Percentiles rank a stretch among this genome's conserved stretches.
Conservation (phyloP, 2,113 vertebrate genomes). For the Ictalurus punctatus region DNA sequence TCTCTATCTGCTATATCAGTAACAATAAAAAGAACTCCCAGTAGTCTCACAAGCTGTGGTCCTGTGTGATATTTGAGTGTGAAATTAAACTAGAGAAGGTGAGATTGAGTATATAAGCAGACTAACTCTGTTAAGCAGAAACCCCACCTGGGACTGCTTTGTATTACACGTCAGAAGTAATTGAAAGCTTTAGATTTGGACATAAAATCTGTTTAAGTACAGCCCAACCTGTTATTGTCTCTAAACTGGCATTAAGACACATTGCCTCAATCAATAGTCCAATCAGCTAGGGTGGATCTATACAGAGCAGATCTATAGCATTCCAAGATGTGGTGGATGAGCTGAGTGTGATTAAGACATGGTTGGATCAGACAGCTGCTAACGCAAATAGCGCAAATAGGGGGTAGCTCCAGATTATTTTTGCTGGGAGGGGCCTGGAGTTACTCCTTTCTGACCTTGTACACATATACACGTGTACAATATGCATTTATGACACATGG, state of each 20-base stretch:
- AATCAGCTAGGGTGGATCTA: conserved; percentile 40
- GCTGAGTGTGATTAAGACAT: conserved; percentile 27
- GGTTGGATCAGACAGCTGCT: conserved; percentile 24
- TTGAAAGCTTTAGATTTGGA: conserved; percentile 18
- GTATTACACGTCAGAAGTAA: conserved; percentile 36
- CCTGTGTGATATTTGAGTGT: not conserved
- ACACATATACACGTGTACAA: not conserved
- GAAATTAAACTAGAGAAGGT: not conserved
- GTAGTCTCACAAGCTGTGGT: not conserved
- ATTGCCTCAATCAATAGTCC: conserved; percentile 37
- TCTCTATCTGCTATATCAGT: not conserved
- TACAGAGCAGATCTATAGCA: conserved; percentile 32
- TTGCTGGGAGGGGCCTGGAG: not conserved
- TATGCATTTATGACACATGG: not conserved
- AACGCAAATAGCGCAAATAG: not conserved
- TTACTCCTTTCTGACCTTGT: too few relatives aligned
- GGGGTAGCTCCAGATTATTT: conserved; percentile 1
- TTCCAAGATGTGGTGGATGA: conserved; percentile 18
- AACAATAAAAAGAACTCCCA: conserved; percentile 1
- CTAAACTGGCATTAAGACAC: conserved; percentile 39
- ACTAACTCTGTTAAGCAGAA: not conserved
- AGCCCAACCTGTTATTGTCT: conserved; percentile 35
- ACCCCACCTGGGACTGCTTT: conserved; percentile 11
- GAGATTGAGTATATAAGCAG: not conserved
- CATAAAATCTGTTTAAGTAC: conserved; percentile 43